Evolutionary conservation across 2,797 vertebrate genomes (phyloP), one percentile per base, ranked within the genome.

Genomic region (Erpetoichthys calabaricus): DNA sequence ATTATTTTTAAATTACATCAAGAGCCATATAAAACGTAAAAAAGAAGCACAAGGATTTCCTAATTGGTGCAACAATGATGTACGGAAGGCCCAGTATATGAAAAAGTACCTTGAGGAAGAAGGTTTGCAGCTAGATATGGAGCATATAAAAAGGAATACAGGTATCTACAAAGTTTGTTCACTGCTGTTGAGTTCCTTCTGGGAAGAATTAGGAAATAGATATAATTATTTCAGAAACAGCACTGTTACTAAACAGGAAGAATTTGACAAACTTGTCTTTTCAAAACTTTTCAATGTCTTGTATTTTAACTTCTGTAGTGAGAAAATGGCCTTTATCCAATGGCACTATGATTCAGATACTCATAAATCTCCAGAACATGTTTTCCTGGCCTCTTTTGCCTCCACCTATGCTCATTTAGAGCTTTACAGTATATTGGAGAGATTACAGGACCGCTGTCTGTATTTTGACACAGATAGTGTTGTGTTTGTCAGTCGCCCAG

Each of bases 1-100:
- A 1, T 8, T 61, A 10, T 57, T 57, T 53, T 7, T 10, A 57
- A 25, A 7, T 4, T 58, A 58, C 25, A 62, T 58, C 8, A 56
- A 59, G 9, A 51, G 7, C 5, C 44, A 62, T 7, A 47, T 56
- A 4, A 4, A 7, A 3, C 4, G 2, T 3, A 58, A 55, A 45
- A 43, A 58, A 49, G 56, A 62, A 7, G 43, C 47, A 7, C 47
- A 7, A 49, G 47, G 47, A 7, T 49, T 7, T n/a, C 55, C 44
- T 8, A 1, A 4, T 44, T 56, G 9, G 44, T 10, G 2, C n/a
- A n/a, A 49, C n/a, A 49, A 7, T 49, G 47, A 49, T 49, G 47
- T 49, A n/a, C 7, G 49, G 47, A 7, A 49, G n/a, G 47, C 7
- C 7, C 7, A 49, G 2, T 49, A 49, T 49, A 47, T 49, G n/a